A percentile compares a stretch with the other conserved stretches of the same genome.
Evolutionary conservation across 2,113 vertebrate genomes (phyloP).

Genomic region (Phylloscopus trochiloides): DNA sequence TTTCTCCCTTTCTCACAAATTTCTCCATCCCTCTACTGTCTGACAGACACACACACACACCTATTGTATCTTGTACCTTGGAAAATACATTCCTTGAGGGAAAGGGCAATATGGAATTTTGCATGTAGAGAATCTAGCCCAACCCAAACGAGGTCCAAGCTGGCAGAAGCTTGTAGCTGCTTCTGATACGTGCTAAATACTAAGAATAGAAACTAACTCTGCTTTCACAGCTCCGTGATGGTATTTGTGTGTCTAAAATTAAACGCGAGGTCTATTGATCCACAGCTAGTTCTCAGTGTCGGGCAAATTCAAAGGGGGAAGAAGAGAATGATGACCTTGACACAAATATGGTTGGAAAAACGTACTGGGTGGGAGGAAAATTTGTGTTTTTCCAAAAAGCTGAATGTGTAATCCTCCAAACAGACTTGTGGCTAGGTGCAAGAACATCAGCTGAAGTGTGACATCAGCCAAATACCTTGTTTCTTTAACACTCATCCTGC

Average conservation of each 20-base stretch:
- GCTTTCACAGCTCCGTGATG: neutral
- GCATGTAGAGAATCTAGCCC: neutral
- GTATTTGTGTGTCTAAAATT: neutral
- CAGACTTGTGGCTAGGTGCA: neutral
- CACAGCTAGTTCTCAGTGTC: neutral
- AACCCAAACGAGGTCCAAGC: neutral
- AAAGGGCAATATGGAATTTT: neutral
- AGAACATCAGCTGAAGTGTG: neutral
- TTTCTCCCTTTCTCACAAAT: neutral
- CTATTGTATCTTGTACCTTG: too few species aligned
- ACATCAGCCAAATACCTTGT: neutral
- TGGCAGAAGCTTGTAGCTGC: neutral
- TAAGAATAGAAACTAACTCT: neutral
- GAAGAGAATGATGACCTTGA: neutral
- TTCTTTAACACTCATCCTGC: neutral
- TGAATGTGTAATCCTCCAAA: neutral
- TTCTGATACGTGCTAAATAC: neutral
- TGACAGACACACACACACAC: neutral
- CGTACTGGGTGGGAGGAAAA: neutral
- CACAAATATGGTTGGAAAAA: neutral
- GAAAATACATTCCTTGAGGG: neutral
- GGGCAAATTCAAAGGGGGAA: neutral
- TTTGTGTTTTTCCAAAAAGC: neutral
- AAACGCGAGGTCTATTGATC: fast-evolving
- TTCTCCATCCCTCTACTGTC: neutral